These are phyloP conservation scores for Sitophilus oryzae DNA, from an alignment of 1,140 invertebrate species.

Conservation along the genomic window DNA sequence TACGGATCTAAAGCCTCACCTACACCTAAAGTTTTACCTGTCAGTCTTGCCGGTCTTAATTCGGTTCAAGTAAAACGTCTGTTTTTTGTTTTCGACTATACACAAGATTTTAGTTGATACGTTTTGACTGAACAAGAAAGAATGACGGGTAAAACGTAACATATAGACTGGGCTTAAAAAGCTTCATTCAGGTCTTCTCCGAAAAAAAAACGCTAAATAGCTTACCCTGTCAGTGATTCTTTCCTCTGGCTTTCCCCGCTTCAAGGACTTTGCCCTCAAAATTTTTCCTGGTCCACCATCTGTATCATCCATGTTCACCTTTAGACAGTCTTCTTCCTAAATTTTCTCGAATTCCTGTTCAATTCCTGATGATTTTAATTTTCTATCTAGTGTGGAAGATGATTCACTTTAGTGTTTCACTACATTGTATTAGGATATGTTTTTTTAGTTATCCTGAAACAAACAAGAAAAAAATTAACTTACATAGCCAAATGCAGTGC, in stretches of 20 bases:
- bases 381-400: neutral
- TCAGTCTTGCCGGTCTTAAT: no score
- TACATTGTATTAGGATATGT: neutral
- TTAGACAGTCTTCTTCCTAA: neutral
- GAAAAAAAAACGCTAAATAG: no score
- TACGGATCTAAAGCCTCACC: no score
- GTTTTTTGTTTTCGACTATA: no score
- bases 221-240: conserved; percentile 68
- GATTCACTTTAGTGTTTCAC: no score
- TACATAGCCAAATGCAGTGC: neutral
- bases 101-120: no score
- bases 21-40: no score
- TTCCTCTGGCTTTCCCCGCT: conserved; percentile 64
- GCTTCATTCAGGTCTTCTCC: no score
- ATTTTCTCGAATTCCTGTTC: neutral
- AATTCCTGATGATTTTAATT: conserved; percentile 16
- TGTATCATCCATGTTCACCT: conserved; percentile 23
- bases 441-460: neutral
- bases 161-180: no score
- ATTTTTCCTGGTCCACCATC: conserved; percentile 43
- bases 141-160: no score
- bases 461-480: neutral
- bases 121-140: no score
- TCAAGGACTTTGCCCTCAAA: conserved; percentile 63
- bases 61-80: no score